Base-by-base conservation (phyloP, 2,888 invertebrate genomes). In the Acleris laterana region DNA sequence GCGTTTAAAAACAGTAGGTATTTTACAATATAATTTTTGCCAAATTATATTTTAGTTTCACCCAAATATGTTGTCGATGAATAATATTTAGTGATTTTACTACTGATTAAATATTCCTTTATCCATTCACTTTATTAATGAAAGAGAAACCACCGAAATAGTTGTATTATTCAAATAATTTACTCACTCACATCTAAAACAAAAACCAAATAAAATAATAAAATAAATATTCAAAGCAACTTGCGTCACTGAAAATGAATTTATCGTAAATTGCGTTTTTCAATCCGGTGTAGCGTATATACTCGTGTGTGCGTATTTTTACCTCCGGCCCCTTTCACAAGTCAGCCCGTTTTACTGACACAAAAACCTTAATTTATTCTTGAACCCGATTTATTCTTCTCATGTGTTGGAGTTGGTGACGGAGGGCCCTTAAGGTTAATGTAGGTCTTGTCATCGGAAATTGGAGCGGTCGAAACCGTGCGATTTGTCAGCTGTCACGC, bases 321-420 rank as follows among this genome's bases (percentile, higher is more conserved):
- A 66, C 66, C 66, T 48, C 66, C 64, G 72, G 77, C 71, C 72
- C 74, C 76, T 76, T 82, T 83, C 80, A 83, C 79, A 78, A 77
- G 76, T 74, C 81, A 77, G 80, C 77, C 79, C 83, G 77, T 85
- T 88, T 87, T 81, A 81, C 79, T 81, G 83, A 79, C 87, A 89
- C 85, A 88, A 90, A 88, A 84, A 85, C 87, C 84, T 89, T 90
- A 90, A 91, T 90, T 90, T 90, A 90, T 90, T 90, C 89, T 87
- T 88, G 85, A 88, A 88, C 82, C 81, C 83, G 85, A 88, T 88
- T 89, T 87, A 90, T 89, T 89, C 84, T 84, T 83, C 83, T 77
- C 80, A 75, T 85, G 83, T 81, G 83, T 84, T 84, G 83, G 78
- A 83, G 81, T 78, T 84, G 84, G 84, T 87, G 89, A 89, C 88